A percentile compares a stretch with the other conserved stretches of the same genome.
Evolutionary conservation across 2,888 invertebrate species (phyloP).

Genomic region (Zhuqinia jingwanae): DNA sequence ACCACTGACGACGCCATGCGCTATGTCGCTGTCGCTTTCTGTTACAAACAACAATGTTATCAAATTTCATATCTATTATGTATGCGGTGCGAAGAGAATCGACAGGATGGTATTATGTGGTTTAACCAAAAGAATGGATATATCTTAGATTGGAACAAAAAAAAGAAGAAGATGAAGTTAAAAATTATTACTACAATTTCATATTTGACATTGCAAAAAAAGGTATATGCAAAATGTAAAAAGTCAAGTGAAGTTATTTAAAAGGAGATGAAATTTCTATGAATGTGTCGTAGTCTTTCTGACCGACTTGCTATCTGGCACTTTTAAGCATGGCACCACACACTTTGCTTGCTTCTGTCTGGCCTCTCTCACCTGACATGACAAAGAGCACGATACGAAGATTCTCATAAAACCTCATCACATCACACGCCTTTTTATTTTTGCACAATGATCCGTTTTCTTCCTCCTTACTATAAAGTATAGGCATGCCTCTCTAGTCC

Average conservation of each 20-base stretch:
- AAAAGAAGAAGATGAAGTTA: constrained; percentile 2
- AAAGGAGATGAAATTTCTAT: neutral
- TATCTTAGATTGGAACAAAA: neutral
- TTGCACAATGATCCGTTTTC: neutral
- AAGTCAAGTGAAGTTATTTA: neutral
- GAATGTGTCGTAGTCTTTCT: neutral
- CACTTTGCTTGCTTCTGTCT: constrained; percentile 1
- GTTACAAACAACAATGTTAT: constrained; percentile 29
- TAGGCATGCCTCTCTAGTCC: too few species aligned
- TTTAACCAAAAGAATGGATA: neutral
- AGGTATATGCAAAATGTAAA: neutral
- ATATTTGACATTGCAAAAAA: neutral
- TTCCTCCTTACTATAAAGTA: neutral
- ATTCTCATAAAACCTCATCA: constrained; percentile 17
- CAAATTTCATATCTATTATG: constrained; percentile 14
- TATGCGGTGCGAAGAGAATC: neutral
- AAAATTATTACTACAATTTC: neutral
- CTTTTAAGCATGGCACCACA: too few species aligned
- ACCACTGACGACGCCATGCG: too few species aligned
- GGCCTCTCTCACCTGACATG: constrained; percentile 48
- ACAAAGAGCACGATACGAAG: constrained; percentile 37
- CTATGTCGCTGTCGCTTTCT: neutral
- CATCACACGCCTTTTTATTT: constrained; percentile 41
- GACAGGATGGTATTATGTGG: neutral
- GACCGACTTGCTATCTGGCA: constrained; percentile 5